Percentiles rank a stretch among this genome's conserved stretches.
These are phyloP conservation scores for Muntiacus reevesi DNA, from an alignment of 2,113 vertebrate species.

Conservation along the genomic window DNA sequence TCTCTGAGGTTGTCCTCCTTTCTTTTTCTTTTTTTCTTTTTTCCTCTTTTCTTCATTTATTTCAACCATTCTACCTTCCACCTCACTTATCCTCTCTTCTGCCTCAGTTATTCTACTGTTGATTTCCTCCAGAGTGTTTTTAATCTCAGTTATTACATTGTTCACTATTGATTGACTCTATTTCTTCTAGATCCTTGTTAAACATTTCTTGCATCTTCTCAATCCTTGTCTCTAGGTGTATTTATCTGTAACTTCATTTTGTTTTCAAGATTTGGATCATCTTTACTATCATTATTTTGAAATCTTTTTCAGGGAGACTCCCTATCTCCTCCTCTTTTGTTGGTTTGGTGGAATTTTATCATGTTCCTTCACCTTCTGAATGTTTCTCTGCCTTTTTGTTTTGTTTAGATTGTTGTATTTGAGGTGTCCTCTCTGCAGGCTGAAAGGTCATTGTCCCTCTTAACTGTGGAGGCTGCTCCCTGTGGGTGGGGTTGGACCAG, in stretches of 20 bases:
- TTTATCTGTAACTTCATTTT: neutral
- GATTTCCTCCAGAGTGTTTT: neutral
- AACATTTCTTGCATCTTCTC: neutral
- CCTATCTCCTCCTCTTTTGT: neutral
- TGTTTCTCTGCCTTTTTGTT: neutral
- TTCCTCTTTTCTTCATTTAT: neutral
- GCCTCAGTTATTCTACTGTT: neutral
- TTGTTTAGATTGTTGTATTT: neutral
- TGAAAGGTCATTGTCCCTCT: neutral
- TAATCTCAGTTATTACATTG: neutral
- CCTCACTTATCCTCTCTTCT: neutral
- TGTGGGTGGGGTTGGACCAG: neutral
- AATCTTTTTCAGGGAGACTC: neutral
- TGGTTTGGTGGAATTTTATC: neutral
- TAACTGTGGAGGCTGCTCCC: neutral
- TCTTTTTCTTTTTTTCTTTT: neutral
- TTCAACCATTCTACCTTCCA: neutral
- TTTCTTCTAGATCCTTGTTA: neutral
- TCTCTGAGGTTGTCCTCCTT: neutral
- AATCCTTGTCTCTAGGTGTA: neutral
- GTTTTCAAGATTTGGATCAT: neutral
- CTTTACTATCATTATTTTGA: neutral
- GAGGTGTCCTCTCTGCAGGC: neutral
- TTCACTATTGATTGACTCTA: neutral
- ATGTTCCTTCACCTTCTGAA: neutral